Evolutionary conservation across 2,888 invertebrate genomes (phyloP), one percentile per base, ranked within the genome.

Genomic region (Plagodis pulveraria): DNA sequence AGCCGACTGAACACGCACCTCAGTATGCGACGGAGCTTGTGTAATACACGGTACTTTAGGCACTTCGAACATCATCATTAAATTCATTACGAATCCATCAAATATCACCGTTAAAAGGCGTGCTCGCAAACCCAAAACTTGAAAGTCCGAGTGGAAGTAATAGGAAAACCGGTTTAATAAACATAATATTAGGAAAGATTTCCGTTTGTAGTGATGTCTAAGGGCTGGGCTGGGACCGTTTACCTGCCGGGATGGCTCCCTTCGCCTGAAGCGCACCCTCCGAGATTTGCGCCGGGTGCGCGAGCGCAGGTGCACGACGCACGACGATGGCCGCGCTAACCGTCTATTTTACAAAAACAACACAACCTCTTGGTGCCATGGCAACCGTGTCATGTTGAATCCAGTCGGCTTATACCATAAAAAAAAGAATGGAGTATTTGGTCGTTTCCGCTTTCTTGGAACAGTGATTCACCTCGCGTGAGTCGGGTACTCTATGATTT

Each of bases 371-470:
- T 63, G 71, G 69, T 69, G 71, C 74, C 73, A 75, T 77, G 70
- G 77, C 66, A 74, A 78, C 80, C 71, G 71, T 82, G 80, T 76
- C 80, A 53, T 72, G 56, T 69, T 64, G 62, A 66, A 81, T 77
- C 81, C 73, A 57, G 83, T 71, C 82, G 86, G 81, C 65, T 86
- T 81, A 81, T 78, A 83, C 67, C 70, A 81, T 80, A 86, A 87
- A 86, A 22, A n/a, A 88, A 87, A 73, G 75, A 83, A 81, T 78
- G 77, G 81, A 87, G 88, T 88, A 89, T 90, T 89, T 79, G 77
- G 87, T 83, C 81, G 89, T 89, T 90, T 91, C 90, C 91, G 91
- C 85, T 89, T 89, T 89, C 90, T 86, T 81, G 84, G 88, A 88
- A 89, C 82, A 69, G 84, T 90, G 91, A 91, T 84, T 91, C 90